Evolutionary conservation across 2,113 vertebrate species (phyloP).

Genomic region (Pomatostomus ruficeps): DNA sequence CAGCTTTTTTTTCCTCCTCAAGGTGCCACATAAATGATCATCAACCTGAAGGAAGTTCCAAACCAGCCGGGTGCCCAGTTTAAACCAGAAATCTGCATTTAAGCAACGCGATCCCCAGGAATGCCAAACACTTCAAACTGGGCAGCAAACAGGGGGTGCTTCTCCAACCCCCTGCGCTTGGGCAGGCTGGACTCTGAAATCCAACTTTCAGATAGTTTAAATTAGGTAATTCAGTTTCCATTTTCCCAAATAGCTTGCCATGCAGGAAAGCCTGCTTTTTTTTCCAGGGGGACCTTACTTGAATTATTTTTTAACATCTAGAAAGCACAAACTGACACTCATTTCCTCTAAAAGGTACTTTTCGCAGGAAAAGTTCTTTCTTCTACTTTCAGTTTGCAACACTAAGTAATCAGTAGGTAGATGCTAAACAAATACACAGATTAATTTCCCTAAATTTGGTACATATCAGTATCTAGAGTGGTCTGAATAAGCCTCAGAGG

Average conservation of each 20-base stretch:
- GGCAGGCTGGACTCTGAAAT: neutral
- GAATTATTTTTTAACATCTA: neutral
- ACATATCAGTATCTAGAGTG: neutral
- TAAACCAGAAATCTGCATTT: neutral
- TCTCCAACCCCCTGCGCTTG: neutral
- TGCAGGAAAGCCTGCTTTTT: neutral
- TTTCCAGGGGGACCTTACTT: neutral
- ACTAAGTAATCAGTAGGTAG: neutral
- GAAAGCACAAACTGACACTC: neutral
- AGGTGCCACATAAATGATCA: neutral
- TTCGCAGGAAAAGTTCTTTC: neutral
- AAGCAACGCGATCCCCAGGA: neutral
- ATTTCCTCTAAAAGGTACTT: neutral
- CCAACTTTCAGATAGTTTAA: neutral
- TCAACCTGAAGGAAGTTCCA: neutral
- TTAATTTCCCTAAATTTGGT: neutral
- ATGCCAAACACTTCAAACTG: neutral
- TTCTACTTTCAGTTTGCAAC: neutral
- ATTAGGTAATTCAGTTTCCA: neutral
- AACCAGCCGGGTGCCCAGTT: neutral
- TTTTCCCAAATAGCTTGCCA: neutral
- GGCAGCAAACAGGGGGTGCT: neutral
- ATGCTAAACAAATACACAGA: neutral
- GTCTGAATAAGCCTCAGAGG: neutral
- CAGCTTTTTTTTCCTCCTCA: neutral